Evolutionary conservation across 2,113 vertebrate genomes (phyloP), one percentile per base, ranked within the genome.

Genomic region (Aldabrachelys gigantea): DNA sequence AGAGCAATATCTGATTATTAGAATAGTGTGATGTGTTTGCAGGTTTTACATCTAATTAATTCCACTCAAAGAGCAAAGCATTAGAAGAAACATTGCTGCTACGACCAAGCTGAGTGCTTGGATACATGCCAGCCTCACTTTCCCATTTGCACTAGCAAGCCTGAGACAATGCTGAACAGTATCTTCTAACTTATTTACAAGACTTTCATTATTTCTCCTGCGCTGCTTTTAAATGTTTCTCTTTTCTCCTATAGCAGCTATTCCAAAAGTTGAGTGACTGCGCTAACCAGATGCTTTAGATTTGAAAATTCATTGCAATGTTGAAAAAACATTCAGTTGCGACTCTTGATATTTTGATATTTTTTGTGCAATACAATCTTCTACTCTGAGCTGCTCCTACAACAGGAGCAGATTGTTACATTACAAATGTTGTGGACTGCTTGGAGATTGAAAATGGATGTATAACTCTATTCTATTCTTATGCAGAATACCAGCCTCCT

Each of bases 51-150:
- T 79, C 83, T 87, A 79, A 94, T 87, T 10, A 95, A 87, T 95
- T 93, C 84, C 16, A 25, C 79, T 91, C 50, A 57, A 88, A 95
- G 90, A 88, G 19, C 91, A 95, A 93, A 94, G 49, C 89, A 91
- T 95, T 86, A 96, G 69, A 89, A 19, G 35, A 57, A 93, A 75
- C 90, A 92, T 84, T 69, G 62, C 50, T 49, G 44, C 22, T 69
- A 89, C 83, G 87, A 87, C 95, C 95, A 97, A 89, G 65, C 84
- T 93, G 47, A 95, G 85, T 35, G 75, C 81, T 95, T 96, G 91
- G 59, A 95, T 80, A 76, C 41, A 65, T 91, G 95, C 95, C 96
- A 94, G 91, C 54, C 35, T 80, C 0, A 0, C 88, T 92, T 96
- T 90, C 92, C 87, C 75, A 52, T 0, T 92, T 94, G 85, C 54